Evolutionary conservation across 2,888 invertebrate species (phyloP).

Genomic region (Eupelmus urozonus): DNA sequence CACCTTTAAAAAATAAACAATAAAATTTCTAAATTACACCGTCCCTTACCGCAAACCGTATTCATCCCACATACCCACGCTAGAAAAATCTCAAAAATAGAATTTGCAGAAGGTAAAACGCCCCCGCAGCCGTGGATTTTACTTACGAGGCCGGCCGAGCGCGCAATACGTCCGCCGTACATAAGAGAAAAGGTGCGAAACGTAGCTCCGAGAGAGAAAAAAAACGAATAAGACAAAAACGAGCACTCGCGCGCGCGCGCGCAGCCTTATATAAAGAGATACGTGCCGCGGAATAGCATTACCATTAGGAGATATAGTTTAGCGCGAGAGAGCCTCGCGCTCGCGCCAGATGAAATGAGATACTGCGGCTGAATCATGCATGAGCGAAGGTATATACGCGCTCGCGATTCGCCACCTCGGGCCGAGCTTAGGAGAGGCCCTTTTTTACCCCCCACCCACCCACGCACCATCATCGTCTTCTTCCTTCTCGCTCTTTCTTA

Average conservation of each 20-base stretch:
- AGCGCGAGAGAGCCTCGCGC: slow-evolving; percentile 67
- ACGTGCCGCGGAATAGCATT: slow-evolving; percentile 76
- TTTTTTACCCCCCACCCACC: slow-evolving; percentile 20
- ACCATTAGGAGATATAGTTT: slow-evolving; percentile 77
- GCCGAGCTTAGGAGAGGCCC: slow-evolving; percentile 46
- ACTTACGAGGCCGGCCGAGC: slow-evolving; percentile 30
- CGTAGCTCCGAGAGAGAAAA: background rate
- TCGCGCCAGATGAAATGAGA: slow-evolving; percentile 75
- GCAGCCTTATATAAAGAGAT: slow-evolving; percentile 76
- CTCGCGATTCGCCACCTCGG: slow-evolving; percentile 72
- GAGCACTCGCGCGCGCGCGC: slow-evolving; percentile 54
- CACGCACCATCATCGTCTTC: slow-evolving; percentile 7
- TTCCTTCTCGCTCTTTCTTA: slow-evolving; percentile 5
- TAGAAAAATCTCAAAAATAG: slow-evolving; percentile 16
- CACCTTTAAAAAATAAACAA: no score
- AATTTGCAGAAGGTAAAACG: background rate
- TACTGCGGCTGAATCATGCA: slow-evolving; percentile 77
- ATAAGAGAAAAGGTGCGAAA: slow-evolving; percentile 2
- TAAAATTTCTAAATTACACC: no score
- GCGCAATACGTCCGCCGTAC: slow-evolving; percentile 37
- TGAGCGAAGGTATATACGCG: slow-evolving; percentile 67
- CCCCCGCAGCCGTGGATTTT: slow-evolving; percentile 1
- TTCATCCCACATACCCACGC: background rate
- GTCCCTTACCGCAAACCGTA: background rate
- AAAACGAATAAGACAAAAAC: slow-evolving; percentile 28